Percentiles rank a stretch among this genome's conserved stretches.
These are phyloP conservation scores for Nemotelus nigrinus DNA, from an alignment of 2,888 invertebrate species.

Conservation along the genomic window DNA sequence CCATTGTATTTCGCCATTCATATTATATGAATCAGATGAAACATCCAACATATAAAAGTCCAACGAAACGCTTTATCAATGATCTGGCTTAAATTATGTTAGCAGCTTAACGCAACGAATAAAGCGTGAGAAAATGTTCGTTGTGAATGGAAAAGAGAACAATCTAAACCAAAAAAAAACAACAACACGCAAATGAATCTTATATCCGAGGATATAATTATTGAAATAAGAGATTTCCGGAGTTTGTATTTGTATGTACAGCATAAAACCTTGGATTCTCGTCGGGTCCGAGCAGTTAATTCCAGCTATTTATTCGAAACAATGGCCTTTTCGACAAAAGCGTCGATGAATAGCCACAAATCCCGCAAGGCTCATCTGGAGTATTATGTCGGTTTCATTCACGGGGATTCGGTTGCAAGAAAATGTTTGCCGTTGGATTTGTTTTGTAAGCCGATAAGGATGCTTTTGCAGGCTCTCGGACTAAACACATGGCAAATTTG, in stretches of 20 bases:
- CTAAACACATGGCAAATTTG: background rate
- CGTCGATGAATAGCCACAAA: background rate
- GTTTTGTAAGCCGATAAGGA: conserved; percentile 2
- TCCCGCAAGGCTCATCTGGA: background rate
- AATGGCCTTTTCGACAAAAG: background rate
- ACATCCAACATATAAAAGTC: conserved; percentile 18
- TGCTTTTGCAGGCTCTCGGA: background rate
- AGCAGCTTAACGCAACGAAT: background rate
- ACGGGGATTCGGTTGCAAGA: background rate
- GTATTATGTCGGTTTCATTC: background rate
- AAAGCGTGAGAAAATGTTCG: background rate
- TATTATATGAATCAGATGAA: background rate
- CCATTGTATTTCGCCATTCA: background rate
- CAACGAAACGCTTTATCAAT: conserved; percentile 36
- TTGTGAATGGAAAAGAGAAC: background rate
- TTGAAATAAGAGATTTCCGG: no score
- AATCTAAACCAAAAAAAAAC: no score
- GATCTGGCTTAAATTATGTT: background rate
- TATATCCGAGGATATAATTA: no score
- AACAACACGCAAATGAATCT: no score
- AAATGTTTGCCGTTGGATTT: conserved; percentile 11
- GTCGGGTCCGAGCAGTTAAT: no score
- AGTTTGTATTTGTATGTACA: no score
- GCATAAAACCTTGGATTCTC: no score
- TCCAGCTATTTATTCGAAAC: no score